Evolutionary conservation across 2,113 vertebrate genomes (phyloP), one percentile per base, ranked within the genome.

Genomic region (Pelecanus crispus): DNA sequence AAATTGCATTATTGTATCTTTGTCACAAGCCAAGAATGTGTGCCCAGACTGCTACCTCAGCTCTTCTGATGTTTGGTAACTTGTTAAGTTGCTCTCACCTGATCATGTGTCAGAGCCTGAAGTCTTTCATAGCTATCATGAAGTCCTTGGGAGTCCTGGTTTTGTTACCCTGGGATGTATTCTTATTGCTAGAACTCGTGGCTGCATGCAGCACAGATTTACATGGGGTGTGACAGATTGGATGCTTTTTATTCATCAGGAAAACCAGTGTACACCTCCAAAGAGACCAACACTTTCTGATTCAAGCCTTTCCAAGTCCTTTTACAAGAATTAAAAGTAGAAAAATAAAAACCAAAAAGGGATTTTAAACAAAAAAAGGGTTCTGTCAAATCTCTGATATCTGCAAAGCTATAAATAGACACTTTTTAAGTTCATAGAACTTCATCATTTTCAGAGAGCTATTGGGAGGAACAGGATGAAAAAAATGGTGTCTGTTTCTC

Each of bases 1-100:
- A 94, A 96, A 97, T 97, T 96, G 84, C 87, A 91, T 97, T 97
- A 91, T 96, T 95, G 66, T 82, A 28, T 80, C 95, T 94, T 87
- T 91, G 78, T 88, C 95, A 82, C 87, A 70, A 31, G 93, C 90
- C 81, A 85, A 61, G 93, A 93, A 61, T 0, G 2, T 90, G 85
- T 58, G 78, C 93, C 74, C 85, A 92, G 62, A 95, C 49, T 96
- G 96, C 95, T 96, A 75, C 85, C 93, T 97, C 95, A 96, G 95
- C 94, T 90, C 45, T 97, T 97, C 92, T 94, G 87, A 68, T 85
- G 71, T 87, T 93, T 82, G 87, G 90, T 56, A 74, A 68, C 94
- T 78, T 86, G 92, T 92, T 96, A 96, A 91, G 87, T 81, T 83
- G 68, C 53, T 96, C 81, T 94, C 7, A 0, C 49, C 94, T 81